Base-by-base conservation (phyloP, 53 echinoderm and acorn worm genomes). In the Actinopyga echinites region DNA sequence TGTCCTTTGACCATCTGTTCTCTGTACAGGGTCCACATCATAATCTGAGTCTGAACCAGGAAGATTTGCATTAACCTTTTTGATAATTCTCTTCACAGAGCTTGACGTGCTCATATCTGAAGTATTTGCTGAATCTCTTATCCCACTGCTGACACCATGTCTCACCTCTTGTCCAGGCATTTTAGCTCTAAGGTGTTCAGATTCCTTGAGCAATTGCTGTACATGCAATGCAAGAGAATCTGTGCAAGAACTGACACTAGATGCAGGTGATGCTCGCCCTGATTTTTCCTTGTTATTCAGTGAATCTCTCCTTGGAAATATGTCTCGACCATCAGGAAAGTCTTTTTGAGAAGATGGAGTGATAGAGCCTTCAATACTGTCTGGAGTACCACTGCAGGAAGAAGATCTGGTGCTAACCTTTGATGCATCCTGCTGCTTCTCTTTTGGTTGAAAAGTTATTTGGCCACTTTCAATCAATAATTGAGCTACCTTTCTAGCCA, bases 101-200 rank as follows among this genome's bases (percentile, higher is more conserved):
- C 99, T 99, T 20, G 99, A 99, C 8, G 99, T 99, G 63, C 99
- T 99, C 53, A 87, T 89, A 28, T 95, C 95, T n/a, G 95, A 99
- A 12, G 83, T 53, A 56, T 91, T 87, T 21, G 85, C 11, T 56
- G 78, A 57, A 67, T 67, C 73, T 30, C 38, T 23, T 75, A 49
- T 30, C 79, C 83, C 31, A 83, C 60, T 55, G 57, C 79, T 56
- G 56, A 55, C 28, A 65, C 66, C 15, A 78, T 25, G 30, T 64
- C 68, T 20, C 30, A 33, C 26, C 83, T 66, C 59, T 67, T 64
- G 22, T 83, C 88, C 38, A 26, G 75, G 79, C 22, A 86, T 75
- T 22, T 86, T 82, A 40, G 74, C 85, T 36, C 79, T 83, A 65
- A 89, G 55, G 23, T 74, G 83, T 65, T 91, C 90, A 53, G 92